These are phyloP conservation scores for Dendrolimus kikuchii DNA, from an alignment of 1,140 invertebrate genomes.

Conservation along the genomic window DNA sequence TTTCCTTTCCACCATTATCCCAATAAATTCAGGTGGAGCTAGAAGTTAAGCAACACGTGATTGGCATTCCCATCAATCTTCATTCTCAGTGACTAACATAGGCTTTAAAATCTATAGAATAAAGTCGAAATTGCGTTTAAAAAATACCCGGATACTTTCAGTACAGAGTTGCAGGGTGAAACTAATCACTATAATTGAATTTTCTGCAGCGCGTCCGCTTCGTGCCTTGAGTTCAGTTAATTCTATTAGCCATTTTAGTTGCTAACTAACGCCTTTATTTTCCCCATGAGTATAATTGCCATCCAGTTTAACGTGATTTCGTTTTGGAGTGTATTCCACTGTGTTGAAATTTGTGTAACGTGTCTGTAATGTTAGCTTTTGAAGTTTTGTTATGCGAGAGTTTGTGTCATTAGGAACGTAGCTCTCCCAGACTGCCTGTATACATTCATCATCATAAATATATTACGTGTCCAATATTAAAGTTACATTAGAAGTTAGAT, in stretches of 20 bases:
- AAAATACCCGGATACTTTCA: slow-evolving; percentile 24
- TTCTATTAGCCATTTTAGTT: slow-evolving; percentile 34
- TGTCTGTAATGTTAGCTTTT: too few species aligned
- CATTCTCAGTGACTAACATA: slow-evolving; percentile 1
- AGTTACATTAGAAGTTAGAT: too few species aligned
- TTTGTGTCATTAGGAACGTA: too few species aligned
- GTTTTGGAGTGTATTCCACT: neutral
- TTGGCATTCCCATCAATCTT: slow-evolving; percentile 24
- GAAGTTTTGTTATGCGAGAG: too few species aligned
- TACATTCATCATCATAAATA: too few species aligned
- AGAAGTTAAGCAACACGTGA: slow-evolving; percentile 32
- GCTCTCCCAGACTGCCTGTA: too few species aligned
- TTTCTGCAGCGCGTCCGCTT: slow-evolving; percentile 31
- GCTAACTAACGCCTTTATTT: slow-evolving; percentile 33
- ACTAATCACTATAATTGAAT: slow-evolving; percentile 49
- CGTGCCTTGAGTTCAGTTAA: slow-evolving; percentile 41
- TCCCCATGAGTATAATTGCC: slow-evolving; percentile 21
- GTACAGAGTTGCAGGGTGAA: slow-evolving; percentile 30
- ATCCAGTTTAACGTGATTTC: slow-evolving; percentile 16
- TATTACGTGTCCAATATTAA: too few species aligned
- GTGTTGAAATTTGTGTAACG: too few species aligned
- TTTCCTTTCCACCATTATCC: slow-evolving; percentile 18
- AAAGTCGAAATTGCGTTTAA: slow-evolving; percentile 18
- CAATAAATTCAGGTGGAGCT: slow-evolving; percentile 27
- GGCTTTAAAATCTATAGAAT: slow-evolving; percentile 6